Evolutionary conservation across 2,797 vertebrate genomes (phyloP), one percentile per base, ranked within the genome.

Genomic region (Poecile montanus): DNA sequence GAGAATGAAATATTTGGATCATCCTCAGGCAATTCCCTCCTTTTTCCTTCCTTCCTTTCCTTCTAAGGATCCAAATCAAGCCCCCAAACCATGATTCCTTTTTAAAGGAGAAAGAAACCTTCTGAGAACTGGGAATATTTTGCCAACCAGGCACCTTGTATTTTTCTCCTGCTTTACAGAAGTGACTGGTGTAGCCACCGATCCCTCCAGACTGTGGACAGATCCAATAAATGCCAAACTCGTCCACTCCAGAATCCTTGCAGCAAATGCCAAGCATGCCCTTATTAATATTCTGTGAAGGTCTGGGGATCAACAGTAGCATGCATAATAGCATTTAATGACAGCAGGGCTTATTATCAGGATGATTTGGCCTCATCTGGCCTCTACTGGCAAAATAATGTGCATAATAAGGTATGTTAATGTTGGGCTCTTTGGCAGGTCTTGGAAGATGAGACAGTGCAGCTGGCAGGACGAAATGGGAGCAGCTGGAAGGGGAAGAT

Each of bases 401-500:
- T 95, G 91, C 94, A 95, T 97, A 97, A 97, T 96, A 89, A 94
- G 90, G 96, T 76, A 81, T 82, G 89, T 75, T 96, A 98, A 95
- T 68, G 61, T 38, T 58, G 56, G 80, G 74, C 89, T 95, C 82
- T 85, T 95, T 94, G 97, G 96, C 95, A 97, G 92, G 89, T 96
- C 96, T 89, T 94, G 73, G 61, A 57, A 93, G 94, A 95, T 80
- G 95, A 97, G 85, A 94, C 74, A n/a, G 76, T 86, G 89, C 95
- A 97, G 95, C 97, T 97, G 97, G 97, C 94, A 91, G 93, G 86
- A 95, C 1, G 26, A 88, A 95, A 85, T 32, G 19, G 29, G 95
- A 96, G 91, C 97, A 97, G 97, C 97, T 97, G 97, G 95, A 97
- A 94, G 88, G 89, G 83, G 89, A 96, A 96, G 94, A 95, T 94